phyloP scores from a whole-genome alignment of 2,797 vertebrate species.

The Pteronotus mesoamericanus region DNA sequence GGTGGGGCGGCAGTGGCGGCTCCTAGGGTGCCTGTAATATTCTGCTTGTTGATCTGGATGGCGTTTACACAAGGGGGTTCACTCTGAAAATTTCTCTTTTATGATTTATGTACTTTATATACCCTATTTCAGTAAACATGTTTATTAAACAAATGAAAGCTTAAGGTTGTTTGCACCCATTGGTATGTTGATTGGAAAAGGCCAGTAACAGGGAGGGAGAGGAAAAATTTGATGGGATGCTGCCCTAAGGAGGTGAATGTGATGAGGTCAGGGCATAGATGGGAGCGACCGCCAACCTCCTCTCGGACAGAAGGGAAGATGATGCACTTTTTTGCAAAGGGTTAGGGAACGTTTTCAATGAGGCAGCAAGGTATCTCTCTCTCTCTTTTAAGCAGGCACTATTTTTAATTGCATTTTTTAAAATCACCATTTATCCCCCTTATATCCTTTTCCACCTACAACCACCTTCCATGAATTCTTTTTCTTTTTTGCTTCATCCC shows the following conservation, averaged over 20 bases:
- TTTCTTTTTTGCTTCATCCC: neutral
- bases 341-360: neutral
- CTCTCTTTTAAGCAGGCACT: neutral
- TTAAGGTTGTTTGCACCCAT: neutral
- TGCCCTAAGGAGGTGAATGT: neutral
- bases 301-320: neutral
- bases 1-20: fast-evolving
- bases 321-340: neutral
- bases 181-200: neutral
- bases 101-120: neutral
- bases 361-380: neutral
- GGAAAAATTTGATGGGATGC: neutral
- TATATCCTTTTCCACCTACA: neutral
- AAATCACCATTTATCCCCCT: neutral
- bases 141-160: neutral
- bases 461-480: neutral
- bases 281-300: neutral
- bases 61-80: neutral
- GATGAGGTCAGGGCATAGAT: neutral
- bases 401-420: neutral
- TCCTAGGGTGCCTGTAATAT: neutral
- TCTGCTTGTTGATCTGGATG: neutral
- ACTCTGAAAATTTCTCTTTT: neutral
- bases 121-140: neutral
- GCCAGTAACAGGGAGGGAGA: neutral